These are phyloP conservation scores for Pachypsylla venusta DNA, from an alignment of 1,140 invertebrate genomes.

Conservation along the genomic window DNA sequence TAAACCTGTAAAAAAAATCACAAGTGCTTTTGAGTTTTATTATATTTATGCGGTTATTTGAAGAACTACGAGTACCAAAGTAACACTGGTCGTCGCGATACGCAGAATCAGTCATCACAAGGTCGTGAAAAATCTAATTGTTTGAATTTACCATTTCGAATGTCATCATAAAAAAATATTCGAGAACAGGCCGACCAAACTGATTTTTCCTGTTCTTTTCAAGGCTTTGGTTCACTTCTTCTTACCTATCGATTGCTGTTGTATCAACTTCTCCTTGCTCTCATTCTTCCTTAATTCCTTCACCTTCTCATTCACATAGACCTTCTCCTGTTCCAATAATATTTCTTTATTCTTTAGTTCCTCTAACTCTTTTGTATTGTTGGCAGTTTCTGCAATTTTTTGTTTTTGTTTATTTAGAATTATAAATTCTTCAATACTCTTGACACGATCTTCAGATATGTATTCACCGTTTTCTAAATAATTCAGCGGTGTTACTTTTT, in stretches of 20 bases:
- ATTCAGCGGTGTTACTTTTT: slow-evolving; percentile 53
- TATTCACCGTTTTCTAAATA: slow-evolving; percentile 27
- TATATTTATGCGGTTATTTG: too few relatives aligned
- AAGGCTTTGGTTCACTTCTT: too few relatives aligned
- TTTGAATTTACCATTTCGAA: too few relatives aligned
- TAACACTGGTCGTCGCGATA: too few relatives aligned
- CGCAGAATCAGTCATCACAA: too few relatives aligned
- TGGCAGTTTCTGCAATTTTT: slow-evolving; percentile 20
- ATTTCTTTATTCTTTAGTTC: slow-evolving; percentile 50
- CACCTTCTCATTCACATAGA: not conserved
- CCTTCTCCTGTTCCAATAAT: slow-evolving; percentile 39
- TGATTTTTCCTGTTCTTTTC: too few relatives aligned
- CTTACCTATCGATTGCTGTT: slow-evolving; percentile 6
- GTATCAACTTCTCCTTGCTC: not conserved
- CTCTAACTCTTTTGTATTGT: slow-evolving; percentile 26
- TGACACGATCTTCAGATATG: slow-evolving; percentile 18
- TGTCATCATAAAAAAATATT: too few relatives aligned
- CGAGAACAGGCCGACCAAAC: too few relatives aligned
- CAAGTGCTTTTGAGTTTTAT: too few relatives aligned
- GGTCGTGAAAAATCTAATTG: too few relatives aligned
- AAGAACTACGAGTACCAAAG: too few relatives aligned
- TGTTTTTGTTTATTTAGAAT: slow-evolving; percentile 17
- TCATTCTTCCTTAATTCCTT: slow-evolving; percentile 1
- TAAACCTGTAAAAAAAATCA: not conserved
- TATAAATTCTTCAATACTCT: slow-evolving; percentile 1